These are phyloP conservation scores for Rhodeus uyekii DNA, from an alignment of 2,797 vertebrate species.

Conservation along the genomic window DNA sequence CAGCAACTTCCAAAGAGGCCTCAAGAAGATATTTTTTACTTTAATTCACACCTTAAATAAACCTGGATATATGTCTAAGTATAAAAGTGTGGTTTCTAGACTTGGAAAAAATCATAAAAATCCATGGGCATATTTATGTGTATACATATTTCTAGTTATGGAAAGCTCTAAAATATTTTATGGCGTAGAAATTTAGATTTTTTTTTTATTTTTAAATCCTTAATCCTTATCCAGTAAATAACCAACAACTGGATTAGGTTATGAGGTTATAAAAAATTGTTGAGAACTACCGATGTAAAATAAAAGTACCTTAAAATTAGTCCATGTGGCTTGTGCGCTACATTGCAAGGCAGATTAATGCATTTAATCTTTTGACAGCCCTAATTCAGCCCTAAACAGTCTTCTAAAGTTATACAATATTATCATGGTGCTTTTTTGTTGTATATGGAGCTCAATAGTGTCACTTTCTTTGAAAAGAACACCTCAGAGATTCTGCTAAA, in stretches of 20 bases:
- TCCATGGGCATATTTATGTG: neutral
- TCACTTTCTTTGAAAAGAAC: neutral
- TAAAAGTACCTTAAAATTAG: too few species aligned
- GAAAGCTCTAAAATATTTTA: neutral
- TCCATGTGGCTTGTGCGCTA: neutral
- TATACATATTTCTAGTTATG: neutral
- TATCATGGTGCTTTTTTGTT: neutral
- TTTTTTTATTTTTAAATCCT: neutral
- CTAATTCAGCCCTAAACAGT: neutral
- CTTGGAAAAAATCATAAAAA: neutral
- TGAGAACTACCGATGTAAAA: neutral
- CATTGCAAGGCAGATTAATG: neutral
- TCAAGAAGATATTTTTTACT: neutral
- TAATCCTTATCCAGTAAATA: neutral
- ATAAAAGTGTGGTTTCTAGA: neutral
- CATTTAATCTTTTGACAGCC: neutral
- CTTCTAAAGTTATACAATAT: neutral
- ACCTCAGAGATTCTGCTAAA: neutral
- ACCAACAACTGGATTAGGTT: neutral
- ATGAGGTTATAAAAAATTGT: neutral
- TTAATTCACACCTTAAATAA: neutral
- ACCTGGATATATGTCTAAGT: neutral
- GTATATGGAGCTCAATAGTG: neutral
- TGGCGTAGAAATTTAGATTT: neutral
- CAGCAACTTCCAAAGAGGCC: too few species aligned